phyloP scores from a whole-genome alignment of 1,140 invertebrate genomes.

The Pemphigus obesinymphae region DNA sequence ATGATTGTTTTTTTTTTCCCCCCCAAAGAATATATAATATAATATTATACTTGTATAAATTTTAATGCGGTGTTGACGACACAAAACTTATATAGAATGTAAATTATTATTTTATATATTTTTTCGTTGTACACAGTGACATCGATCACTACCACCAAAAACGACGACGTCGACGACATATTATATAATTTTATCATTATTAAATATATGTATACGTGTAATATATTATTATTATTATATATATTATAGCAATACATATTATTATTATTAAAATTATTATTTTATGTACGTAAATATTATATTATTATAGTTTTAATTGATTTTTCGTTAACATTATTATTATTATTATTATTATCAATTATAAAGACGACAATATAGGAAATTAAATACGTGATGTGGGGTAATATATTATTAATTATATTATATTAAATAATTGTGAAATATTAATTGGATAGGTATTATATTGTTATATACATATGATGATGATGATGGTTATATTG shows the following conservation, averaged over 20 bases:
- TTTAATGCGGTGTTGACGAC: no score
- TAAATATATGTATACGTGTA: constrained; percentile 3
- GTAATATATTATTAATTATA: background rate
- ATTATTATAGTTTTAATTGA: background rate
- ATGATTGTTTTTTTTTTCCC: no score
- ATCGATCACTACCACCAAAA: background rate
- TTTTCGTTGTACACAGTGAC: background rate
- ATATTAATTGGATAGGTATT: background rate
- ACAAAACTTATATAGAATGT: background rate
- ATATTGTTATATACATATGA: background rate
- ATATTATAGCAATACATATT: background rate
- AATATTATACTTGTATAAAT: no score
- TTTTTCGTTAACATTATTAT: background rate
- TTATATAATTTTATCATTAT: background rate
- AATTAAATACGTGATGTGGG: constrained; percentile 18
- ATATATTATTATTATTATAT: background rate
- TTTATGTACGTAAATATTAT: background rate
- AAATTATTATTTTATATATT: background rate
- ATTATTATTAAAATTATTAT: no score
- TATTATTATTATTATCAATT: background rate
- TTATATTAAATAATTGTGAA: background rate
- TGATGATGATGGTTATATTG: no score
- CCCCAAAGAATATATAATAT: no score
- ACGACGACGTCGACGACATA: background rate
- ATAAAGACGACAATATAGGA: background rate